These are phyloP conservation scores for Ctenopoma kingsleyae DNA, from an alignment of 2,797 vertebrate genomes.

Conservation along the genomic window DNA sequence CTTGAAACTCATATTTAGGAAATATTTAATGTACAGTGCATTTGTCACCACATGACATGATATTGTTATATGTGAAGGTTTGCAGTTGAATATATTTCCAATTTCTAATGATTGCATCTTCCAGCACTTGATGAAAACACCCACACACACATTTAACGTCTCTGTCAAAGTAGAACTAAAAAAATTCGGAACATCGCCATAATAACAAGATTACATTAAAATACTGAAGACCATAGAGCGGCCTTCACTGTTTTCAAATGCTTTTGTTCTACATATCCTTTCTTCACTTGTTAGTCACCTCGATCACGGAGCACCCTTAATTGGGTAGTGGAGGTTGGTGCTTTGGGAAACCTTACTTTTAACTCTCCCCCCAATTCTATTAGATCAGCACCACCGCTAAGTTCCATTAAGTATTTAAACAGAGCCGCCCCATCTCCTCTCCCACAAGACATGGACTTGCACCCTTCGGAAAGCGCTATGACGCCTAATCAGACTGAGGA, in stretches of 20 bases:
- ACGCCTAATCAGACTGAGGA: slow-evolving; percentile 52
- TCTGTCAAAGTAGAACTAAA: slow-evolving; percentile 14
- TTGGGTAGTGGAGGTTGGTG: slow-evolving; percentile 49
- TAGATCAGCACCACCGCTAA: slow-evolving; percentile 48
- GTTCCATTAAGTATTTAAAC: slow-evolving; percentile 72
- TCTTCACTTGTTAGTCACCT: slow-evolving; percentile 43
- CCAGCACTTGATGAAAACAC: background rate
- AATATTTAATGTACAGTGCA: background rate
- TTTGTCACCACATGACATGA: background rate
- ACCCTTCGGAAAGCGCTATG: slow-evolving; percentile 31
- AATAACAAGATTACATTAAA: slow-evolving; percentile 18
- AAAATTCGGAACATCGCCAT: slow-evolving; percentile 24
- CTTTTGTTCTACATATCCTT: slow-evolving; percentile 17
- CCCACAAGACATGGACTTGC: slow-evolving; percentile 46
- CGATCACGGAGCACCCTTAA: slow-evolving; percentile 29
- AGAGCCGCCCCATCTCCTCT: slow-evolving; percentile 31
- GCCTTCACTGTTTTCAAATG: slow-evolving; percentile 14
- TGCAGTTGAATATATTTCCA: slow-evolving; percentile 23
- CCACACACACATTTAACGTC: background rate
- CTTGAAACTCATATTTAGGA: background rate
- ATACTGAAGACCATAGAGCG: slow-evolving; percentile 8
- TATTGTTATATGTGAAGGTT: slow-evolving; percentile 21
- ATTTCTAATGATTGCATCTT: slow-evolving; percentile 29
- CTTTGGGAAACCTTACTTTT: slow-evolving; percentile 44
- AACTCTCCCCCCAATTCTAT: slow-evolving; percentile 47